Conservation (phyloP, 1,140 invertebrate genomes). For the Heliothis subflexa region DNA sequence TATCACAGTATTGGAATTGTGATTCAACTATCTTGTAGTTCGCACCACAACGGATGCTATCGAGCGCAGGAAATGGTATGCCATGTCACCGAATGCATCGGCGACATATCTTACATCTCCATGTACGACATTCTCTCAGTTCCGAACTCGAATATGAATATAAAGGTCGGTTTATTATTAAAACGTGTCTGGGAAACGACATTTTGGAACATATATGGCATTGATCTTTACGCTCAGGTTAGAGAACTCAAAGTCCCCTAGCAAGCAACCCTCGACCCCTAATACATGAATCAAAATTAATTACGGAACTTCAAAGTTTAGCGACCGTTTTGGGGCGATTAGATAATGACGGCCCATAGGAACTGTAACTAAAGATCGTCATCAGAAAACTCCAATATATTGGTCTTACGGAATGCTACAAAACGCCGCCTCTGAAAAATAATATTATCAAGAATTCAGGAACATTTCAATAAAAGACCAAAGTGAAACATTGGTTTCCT, state of each 20-base stretch:
- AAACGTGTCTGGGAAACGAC: too few species aligned
- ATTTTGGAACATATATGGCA: too few species aligned
- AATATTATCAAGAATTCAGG: too few species aligned
- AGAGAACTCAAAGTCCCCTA: too few species aligned
- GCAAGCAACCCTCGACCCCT: too few species aligned
- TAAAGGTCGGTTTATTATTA: not conserved
- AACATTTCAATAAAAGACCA: too few species aligned
- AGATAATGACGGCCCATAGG: not conserved
- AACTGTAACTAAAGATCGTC: not conserved
- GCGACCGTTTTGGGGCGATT: not conserved
- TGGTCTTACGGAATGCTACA: too few species aligned
- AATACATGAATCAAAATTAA: too few species aligned
- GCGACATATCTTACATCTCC: constrained; percentile 27
- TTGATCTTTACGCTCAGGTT: too few species aligned
- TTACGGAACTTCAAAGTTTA: constrained; percentile 1
- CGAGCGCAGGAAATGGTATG: constrained; percentile 31
- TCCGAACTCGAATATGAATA: not conserved
- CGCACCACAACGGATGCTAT: constrained; percentile 25
- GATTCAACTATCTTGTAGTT: constrained; percentile 23
- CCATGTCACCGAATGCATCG: constrained; percentile 31
- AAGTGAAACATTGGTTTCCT: too few species aligned
- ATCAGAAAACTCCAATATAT: too few species aligned
- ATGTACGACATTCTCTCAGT: constrained; percentile 13
- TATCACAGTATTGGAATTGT: constrained; percentile 13
- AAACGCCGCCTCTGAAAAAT: too few species aligned